Evolutionary conservation across 2,888 invertebrate species (phyloP).

Genomic region (Callimorpha dominula): DNA sequence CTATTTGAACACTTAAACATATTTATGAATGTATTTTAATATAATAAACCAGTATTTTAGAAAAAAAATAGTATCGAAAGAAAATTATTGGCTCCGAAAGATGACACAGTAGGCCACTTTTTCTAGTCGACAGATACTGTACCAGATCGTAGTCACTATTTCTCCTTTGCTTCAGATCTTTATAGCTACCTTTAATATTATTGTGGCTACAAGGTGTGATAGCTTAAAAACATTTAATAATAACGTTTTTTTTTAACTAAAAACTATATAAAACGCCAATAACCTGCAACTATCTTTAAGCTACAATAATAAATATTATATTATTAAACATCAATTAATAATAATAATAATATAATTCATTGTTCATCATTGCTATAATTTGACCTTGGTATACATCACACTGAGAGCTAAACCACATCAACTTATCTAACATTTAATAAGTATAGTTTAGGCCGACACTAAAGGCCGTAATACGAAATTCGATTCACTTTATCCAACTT

Average conservation of each 20-base stretch:
- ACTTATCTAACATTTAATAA: conserved; percentile 7
- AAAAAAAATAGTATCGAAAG: no score
- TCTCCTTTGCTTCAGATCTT: no score
- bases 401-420: conserved; percentile 12
- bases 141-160: no score
- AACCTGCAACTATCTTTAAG: neutral
- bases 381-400: conserved; percentile 41
- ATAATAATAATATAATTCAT: conserved; percentile 13
- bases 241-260: neutral
- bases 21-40: neutral
- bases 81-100: no score
- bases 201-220: neutral
- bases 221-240: neutral
- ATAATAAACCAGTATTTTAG: no score
- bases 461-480: conserved; percentile 46
- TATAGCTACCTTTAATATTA: no score
- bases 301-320: conserved; percentile 4
- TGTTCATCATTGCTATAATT: conserved; percentile 55
- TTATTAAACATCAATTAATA: neutral
- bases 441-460: conserved; percentile 43
- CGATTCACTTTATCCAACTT: conserved; percentile 36
- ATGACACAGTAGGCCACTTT: no score
- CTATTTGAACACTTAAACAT: conserved; percentile 2
- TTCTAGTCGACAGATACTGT: no score
- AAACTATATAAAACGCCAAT: neutral